Base-by-base conservation (phyloP, 2,113 vertebrate species). In the Rostratula benghalensis region DNA sequence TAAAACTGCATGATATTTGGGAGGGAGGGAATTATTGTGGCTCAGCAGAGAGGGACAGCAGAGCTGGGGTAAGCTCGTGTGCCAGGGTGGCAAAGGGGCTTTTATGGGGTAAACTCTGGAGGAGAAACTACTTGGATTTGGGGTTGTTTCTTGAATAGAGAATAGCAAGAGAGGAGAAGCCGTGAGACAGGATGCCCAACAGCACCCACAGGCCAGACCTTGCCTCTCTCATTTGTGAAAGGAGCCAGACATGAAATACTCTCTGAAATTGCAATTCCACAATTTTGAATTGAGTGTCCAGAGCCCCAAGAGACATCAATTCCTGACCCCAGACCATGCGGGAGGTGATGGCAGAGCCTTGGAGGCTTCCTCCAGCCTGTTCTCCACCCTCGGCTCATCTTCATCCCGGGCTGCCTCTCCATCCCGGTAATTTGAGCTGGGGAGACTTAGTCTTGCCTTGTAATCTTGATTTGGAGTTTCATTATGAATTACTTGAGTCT, bases 391-490 rank as follows among this genome's bases (percentile, higher is more conserved):
- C 27, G 5, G 12, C 85, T 73, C 81, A 1, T 75, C 60, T 11
- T 59, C 87, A 10, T 14, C 67, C 1, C 0, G 0, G 31, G 10
- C 67, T 68, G 54, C 73, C 56, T 46, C 74, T n/a, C 60, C 71
- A 7, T 45, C 57, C 65, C 4, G 0, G 5, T 17, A 0, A 43
- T 75, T 75, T 39, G 65, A 73, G 70, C 54, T 22, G 41, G 33
- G 84, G 67, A 93, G 46, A 37, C 35, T 94, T 24, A 76, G 63
- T 25, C 71, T 90, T 83, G 71, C 93, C 73, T 88, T 81, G 31
- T 70, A 69, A 78, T 93, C 93, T 91, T 68, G 75, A 92, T 90
- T 93, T 95, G 93, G 87, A 53, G 63, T 91, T 96, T 85, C 86
- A 16, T 91, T 74, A 79, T 76, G 79, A 95, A 89, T 89, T 75